Evolutionary conservation across 2,888 invertebrate species (phyloP).

Genomic region (Monopis laevigella): DNA sequence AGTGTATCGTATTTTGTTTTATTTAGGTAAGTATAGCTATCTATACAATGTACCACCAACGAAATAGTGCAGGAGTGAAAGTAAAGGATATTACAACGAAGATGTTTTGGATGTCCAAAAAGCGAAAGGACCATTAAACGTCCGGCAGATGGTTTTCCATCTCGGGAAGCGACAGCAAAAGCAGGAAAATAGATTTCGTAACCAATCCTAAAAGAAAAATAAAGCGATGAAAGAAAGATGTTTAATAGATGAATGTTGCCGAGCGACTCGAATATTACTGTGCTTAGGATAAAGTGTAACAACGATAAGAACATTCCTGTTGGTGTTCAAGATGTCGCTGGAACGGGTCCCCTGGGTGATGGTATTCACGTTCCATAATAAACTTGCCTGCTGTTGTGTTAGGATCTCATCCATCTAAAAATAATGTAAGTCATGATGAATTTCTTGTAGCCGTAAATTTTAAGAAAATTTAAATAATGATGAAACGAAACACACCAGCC

Average conservation of each 20-base stretch:
- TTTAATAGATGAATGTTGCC: too few species aligned
- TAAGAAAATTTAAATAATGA: constrained; percentile 42
- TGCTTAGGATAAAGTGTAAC: constrained; percentile 57
- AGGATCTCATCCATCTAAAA: constrained; percentile 43
- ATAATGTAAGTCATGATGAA: constrained; percentile 46
- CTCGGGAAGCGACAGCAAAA: too few species aligned
- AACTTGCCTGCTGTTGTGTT: constrained; percentile 66
- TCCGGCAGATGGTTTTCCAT: too few species aligned
- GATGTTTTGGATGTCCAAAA: constrained; percentile 56
- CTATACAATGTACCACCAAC: too few species aligned
- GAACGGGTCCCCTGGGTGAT: constrained; percentile 58
- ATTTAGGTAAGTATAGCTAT: too few species aligned
- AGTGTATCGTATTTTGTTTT: too few species aligned
- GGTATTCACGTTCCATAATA: constrained; percentile 65
- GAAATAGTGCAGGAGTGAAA: too few species aligned
- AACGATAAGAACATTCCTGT: too few species aligned
- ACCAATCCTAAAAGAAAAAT: too few species aligned
- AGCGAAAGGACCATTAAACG: constrained; percentile 43
- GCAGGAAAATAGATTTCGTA: too few species aligned
- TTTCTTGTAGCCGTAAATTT: constrained; percentile 63
- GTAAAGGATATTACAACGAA: too few species aligned
- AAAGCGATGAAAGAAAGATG: too few species aligned
- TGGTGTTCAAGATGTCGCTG: constrained; percentile 51
- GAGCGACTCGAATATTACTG: constrained; percentile 69
- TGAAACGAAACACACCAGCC: not conserved